Conservation (phyloP, 2,797 vertebrate genomes). For the Poeciliopsis paucimaculata region DNA sequence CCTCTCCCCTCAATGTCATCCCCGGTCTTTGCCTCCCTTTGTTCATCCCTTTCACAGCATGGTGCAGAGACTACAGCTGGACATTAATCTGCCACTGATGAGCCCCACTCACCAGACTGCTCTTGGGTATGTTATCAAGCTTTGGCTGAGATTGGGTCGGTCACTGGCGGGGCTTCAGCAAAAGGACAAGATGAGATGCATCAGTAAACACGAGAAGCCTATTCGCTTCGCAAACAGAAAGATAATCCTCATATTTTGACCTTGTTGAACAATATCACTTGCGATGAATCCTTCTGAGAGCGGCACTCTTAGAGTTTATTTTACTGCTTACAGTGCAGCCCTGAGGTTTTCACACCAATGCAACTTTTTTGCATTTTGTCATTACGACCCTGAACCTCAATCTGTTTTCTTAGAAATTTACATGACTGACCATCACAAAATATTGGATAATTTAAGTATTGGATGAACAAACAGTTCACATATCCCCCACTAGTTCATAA, state of each 20-base stretch:
- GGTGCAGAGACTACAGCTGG: slow-evolving; percentile 51
- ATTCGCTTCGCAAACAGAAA: slow-evolving; percentile 23
- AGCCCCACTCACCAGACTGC: slow-evolving; percentile 49
- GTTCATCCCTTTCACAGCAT: slow-evolving; percentile 42
- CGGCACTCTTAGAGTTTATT: not conserved
- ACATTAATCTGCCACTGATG: slow-evolving; percentile 73
- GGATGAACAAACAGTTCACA: not conserved
- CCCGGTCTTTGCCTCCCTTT: slow-evolving; percentile 25
- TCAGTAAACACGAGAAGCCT: slow-evolving; percentile 19
- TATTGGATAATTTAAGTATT: not conserved
- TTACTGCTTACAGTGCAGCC: not conserved
- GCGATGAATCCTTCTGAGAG: slow-evolving; percentile 5
- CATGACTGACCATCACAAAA: not conserved
- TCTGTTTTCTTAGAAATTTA: not conserved
- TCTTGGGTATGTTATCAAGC: slow-evolving; percentile 59
- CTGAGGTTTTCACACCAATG: not conserved
- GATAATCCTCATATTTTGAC: not conserved
- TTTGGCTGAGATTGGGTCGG: slow-evolving; percentile 53
- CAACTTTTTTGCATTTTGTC: not conserved
- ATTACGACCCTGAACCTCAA: not conserved
- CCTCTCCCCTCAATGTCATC: slow-evolving; percentile 47
- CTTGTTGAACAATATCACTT: not conserved
- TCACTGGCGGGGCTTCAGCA: slow-evolving; percentile 27
- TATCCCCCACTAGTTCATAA: not conserved
- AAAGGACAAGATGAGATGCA: slow-evolving; percentile 28